Evolutionary conservation across 2,113 vertebrate genomes (phyloP), one percentile per base, ranked within the genome.

Genomic region (Protomyctophum bolini): DNA sequence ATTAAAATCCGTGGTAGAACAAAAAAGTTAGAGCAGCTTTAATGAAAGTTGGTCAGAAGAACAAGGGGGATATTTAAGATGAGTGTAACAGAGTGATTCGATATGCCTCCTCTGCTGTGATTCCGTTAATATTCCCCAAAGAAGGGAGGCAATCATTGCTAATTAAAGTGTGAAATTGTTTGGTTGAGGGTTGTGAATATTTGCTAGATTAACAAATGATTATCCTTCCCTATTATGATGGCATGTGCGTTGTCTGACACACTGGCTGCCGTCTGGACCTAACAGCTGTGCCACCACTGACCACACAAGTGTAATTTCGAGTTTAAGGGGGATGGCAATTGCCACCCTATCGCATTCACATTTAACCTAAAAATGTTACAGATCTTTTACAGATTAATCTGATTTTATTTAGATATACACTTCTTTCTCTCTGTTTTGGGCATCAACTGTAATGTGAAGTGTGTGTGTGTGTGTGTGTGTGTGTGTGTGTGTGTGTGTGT

Each of bases 101-200:
- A 92, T 92, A 91, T 91, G 93, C 89, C 93, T 93, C 92, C 87
- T 93, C 91, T 90, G 92, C 92, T 93, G 92, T 92, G 92, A 94
- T 94, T 91, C 92, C 91, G 90, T 92, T 94, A 94, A 96, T 94
- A 94, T 93, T 85, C 88, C 92, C 90, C 91, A 89, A 92, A 91
- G 94, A 91, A 92, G 93, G 91, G 91, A 95, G 93, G 92, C 94
- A 95, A 96, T 95, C 94, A 96, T 91, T 91, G 93, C 93, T 95
- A 95, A 97, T 97, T 95, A 95, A 89, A 94, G 93, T 92, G 95
- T 95, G 93, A 97, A 96, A 96, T 95, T 95, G 94, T 95, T 95
- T 94, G 93, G 94, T 92, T 41, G 95, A 94, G 93, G 94, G 94
- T 93, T 93, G 91, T 95, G 95, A 96, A 95, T 95, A 93, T 94